phyloP scores from a whole-genome alignment of 2,113 vertebrate species.

The Artemisiospiza belli region DNA sequence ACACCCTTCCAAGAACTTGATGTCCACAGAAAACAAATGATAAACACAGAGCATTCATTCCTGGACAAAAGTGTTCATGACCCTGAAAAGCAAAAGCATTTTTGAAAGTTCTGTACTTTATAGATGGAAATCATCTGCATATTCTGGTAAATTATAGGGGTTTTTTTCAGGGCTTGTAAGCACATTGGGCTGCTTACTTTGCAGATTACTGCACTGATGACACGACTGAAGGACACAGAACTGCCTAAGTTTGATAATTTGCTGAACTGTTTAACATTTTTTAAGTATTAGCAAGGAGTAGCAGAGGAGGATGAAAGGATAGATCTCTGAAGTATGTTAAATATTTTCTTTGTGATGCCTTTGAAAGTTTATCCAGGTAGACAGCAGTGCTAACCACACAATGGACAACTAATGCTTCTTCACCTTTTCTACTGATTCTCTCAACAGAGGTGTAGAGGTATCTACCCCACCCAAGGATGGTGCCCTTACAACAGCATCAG shows the following conservation, averaged over 20 bases:
- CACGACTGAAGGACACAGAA: neutral
- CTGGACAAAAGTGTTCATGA: neutral
- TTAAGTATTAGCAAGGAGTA: neutral
- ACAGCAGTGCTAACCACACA: neutral
- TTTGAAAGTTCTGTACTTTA: neutral
- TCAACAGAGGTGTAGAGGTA: neutral
- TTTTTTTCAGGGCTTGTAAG: neutral
- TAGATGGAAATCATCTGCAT: neutral
- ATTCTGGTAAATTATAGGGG: neutral
- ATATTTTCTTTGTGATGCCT: neutral
- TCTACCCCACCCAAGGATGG: neutral
- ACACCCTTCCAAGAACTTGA: neutral
- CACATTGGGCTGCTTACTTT: neutral
- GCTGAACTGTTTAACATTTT: neutral
- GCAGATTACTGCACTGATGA: neutral
- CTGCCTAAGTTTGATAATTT: neutral
- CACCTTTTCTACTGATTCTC: neutral
- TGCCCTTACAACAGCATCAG: neutral
- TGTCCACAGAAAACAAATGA: neutral
- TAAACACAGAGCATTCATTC: neutral
- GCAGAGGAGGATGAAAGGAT: neutral
- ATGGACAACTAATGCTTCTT: neutral
- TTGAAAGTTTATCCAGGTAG: neutral
- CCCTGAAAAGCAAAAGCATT: neutral
- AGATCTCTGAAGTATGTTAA: neutral